phyloP scores from a whole-genome alignment of 2,113 vertebrate genomes.

The Cygnus atratus region DNA sequence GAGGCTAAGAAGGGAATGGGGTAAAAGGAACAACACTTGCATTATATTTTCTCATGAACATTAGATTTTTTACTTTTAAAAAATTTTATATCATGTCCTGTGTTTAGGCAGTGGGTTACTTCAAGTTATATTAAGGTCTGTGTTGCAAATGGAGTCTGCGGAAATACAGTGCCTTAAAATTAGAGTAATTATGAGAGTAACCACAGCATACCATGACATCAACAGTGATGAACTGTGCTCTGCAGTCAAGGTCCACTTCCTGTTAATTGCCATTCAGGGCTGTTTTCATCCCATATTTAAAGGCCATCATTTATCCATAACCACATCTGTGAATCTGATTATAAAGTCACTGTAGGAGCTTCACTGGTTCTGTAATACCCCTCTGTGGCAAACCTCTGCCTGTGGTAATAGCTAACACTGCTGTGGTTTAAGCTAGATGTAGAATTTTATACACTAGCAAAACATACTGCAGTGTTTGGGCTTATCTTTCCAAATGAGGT shows the following conservation, averaged over 20 bases:
- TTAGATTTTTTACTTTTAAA: no score
- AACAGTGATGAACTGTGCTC: background rate
- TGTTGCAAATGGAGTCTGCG: background rate
- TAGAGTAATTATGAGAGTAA: background rate
- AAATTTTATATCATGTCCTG: background rate
- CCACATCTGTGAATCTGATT: background rate
- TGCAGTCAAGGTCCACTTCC: background rate
- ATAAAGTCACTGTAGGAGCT: background rate
- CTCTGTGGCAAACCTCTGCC: background rate
- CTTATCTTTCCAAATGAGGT: constrained; percentile 46
- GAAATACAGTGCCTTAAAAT: background rate
- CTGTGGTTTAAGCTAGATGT: background rate
- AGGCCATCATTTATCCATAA: background rate
- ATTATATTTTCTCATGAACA: background rate
- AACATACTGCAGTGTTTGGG: background rate
- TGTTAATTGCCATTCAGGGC: background rate
- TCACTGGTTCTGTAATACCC: background rate
- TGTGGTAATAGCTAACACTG: background rate
- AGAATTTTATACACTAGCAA: background rate
- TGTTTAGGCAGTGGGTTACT: background rate
- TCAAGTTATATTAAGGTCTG: background rate
- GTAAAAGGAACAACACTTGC: background rate
- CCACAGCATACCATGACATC: background rate
- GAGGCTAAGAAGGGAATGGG: background rate
- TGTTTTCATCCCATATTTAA: background rate